Conservation (phyloP, 2,888 invertebrate genomes). For the Gonocerus acuteangulatus region DNA sequence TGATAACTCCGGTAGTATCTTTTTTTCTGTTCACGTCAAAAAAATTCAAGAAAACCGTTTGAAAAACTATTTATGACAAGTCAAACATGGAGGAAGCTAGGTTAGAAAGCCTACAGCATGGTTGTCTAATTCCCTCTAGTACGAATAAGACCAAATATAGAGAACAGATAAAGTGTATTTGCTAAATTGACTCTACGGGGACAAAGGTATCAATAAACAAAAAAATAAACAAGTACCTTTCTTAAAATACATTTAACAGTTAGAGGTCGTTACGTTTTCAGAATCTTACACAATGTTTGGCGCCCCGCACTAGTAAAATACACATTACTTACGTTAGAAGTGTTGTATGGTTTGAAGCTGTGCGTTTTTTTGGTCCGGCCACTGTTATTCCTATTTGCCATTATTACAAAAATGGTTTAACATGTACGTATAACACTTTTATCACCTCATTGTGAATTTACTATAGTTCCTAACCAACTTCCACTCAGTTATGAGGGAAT, state of each 20-base stretch:
- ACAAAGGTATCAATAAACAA: too few species aligned
- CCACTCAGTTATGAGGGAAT: constrained; percentile 39
- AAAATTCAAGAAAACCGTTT: background rate
- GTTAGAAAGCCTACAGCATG: constrained; percentile 34
- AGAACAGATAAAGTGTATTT: background rate
- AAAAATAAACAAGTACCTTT: background rate
- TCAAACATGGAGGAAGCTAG: constrained; percentile 31
- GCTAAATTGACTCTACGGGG: too few species aligned
- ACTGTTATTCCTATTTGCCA: constrained; percentile 45
- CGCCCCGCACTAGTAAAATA: constrained; percentile 33
- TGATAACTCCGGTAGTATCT: too few species aligned
- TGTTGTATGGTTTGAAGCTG: constrained; percentile 46
- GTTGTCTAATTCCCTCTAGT: constrained; percentile 1
- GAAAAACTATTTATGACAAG: constrained; percentile 29
- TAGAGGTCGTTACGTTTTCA: constrained; percentile 37
- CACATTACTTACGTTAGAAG: constrained; percentile 46
- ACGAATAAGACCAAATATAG: background rate
- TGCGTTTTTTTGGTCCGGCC: constrained; percentile 42
- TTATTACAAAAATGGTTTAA: constrained; percentile 36
- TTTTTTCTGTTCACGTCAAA: too few species aligned
- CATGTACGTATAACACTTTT: constrained; percentile 37
- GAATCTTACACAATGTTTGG: constrained; percentile 36
- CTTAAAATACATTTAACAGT: constrained; percentile 20
- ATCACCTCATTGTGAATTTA: constrained; percentile 42
- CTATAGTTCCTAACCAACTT: constrained; percentile 41